These are phyloP conservation scores for Chaetodon trifascialis DNA, from an alignment of 2,113 vertebrate species.

Conservation along the genomic window DNA sequence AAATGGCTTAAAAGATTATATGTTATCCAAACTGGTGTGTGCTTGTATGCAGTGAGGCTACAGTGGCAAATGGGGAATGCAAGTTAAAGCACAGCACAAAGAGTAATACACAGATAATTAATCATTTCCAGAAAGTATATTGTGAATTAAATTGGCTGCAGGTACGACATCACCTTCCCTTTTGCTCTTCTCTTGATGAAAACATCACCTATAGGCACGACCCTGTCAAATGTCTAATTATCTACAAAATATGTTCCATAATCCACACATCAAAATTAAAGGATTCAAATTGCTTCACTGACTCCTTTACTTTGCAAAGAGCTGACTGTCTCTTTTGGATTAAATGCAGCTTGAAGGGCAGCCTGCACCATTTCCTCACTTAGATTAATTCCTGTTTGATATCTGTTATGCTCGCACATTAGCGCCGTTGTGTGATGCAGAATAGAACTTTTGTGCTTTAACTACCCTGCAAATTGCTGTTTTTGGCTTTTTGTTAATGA, in stretches of 20 bases:
- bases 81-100: neutral
- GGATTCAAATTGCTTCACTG: constrained; percentile 1
- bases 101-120: neutral
- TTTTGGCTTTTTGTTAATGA: neutral
- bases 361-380: neutral
- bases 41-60: neutral
- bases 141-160: too few relatives aligned
- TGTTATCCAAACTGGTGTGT: too few relatives aligned
- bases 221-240: constrained; percentile 10
- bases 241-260: neutral
- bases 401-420: neutral
- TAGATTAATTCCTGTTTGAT: neutral
- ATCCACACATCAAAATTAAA: neutral
- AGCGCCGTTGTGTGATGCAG: neutral
- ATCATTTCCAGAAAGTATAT: too few relatives aligned
- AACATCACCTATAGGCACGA: neutral
- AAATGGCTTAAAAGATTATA: too few relatives aligned
- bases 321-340: constrained; percentile 8
- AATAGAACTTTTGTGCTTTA: neutral
- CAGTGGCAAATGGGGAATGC: neutral
- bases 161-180: neutral
- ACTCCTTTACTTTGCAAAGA: constrained; percentile 11
- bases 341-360: neutral
- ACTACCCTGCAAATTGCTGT: neutral
- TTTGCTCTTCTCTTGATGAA: neutral